These are phyloP conservation scores for Jacana jacana DNA, from an alignment of 2,113 vertebrate species.

Conservation along the genomic window DNA sequence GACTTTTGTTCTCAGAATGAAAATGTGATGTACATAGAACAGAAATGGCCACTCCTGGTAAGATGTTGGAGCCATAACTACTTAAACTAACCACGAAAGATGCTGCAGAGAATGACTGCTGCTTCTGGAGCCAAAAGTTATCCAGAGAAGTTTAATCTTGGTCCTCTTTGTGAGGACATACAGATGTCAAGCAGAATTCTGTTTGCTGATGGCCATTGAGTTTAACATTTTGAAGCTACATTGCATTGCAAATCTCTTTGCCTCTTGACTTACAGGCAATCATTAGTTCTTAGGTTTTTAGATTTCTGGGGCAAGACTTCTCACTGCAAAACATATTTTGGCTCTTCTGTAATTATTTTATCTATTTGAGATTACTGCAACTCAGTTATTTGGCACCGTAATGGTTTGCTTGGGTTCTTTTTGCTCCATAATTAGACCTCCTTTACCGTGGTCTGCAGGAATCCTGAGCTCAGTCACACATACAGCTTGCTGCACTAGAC, in stretches of 20 bases:
- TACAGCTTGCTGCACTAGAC: not conserved
- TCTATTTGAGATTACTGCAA: not conserved
- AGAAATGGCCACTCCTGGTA: not conserved
- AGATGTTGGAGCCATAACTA: not conserved
- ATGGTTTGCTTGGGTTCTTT: not conserved
- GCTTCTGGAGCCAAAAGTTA: not conserved
- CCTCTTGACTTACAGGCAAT: not conserved
- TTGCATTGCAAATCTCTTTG: not conserved
- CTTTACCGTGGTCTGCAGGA: not conserved
- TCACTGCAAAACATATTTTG: too few relatives aligned
- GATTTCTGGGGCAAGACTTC: too few relatives aligned
- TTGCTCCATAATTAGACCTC: not conserved
- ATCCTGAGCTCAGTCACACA: accelerated
- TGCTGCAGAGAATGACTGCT: not conserved
- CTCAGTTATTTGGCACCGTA: not conserved
- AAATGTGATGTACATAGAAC: not conserved
- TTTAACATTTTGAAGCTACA: not conserved
- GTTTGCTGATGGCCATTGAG: not conserved
- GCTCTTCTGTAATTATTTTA: too few relatives aligned
- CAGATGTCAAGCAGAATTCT: not conserved
- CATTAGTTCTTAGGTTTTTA: not conserved
- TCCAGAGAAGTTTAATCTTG: not conserved
- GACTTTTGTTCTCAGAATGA: not conserved
- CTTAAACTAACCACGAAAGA: not conserved
- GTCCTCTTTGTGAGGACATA: not conserved